Evolutionary conservation across 2,113 vertebrate genomes (phyloP).

Genomic region (Monopterus albus): DNA sequence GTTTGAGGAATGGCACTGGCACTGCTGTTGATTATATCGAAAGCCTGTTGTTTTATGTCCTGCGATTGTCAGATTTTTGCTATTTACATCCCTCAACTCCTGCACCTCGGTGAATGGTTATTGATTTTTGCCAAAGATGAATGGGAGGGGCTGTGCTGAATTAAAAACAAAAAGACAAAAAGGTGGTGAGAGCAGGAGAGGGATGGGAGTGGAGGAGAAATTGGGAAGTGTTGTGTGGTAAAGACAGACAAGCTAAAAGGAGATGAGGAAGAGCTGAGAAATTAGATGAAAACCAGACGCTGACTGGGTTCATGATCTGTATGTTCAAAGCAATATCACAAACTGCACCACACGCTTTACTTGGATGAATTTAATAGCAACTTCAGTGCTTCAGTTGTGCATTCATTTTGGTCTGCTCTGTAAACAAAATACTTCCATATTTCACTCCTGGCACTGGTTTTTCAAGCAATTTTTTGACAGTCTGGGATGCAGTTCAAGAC

Average conservation of each 20-base stretch:
- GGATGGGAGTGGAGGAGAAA: not conserved
- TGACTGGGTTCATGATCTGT: not conserved
- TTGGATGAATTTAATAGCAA: conserved; percentile 7
- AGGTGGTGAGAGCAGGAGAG: not conserved
- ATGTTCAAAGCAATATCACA: not conserved
- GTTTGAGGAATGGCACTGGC: conserved; percentile 61
- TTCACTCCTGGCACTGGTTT: conserved; percentile 35
- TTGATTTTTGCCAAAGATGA: conserved; percentile 72
- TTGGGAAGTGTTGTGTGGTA: not conserved
- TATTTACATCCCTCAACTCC: conserved; percentile 78
- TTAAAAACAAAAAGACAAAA: conserved; percentile 67
- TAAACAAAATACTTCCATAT: conserved; percentile 59
- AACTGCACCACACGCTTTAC: not conserved
- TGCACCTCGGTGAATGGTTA: conserved; percentile 65
- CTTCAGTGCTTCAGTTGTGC: conserved; percentile 3
- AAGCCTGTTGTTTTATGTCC: conserved; percentile 79
- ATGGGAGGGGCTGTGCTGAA: conserved; percentile 57
- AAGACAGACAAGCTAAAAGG: not conserved
- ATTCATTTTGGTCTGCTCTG: conserved; percentile 25
- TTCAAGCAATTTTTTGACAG: conserved; percentile 18
- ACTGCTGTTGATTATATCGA: conserved; percentile 77
- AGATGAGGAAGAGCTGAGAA: not conserved
- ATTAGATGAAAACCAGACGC: not conserved
- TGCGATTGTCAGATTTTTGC: conserved; percentile 77
- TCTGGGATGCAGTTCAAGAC: conserved; percentile 46